These are phyloP conservation scores for Trissolcus japonicus DNA, from an alignment of 2,888 invertebrate genomes.

Conservation along the genomic window DNA sequence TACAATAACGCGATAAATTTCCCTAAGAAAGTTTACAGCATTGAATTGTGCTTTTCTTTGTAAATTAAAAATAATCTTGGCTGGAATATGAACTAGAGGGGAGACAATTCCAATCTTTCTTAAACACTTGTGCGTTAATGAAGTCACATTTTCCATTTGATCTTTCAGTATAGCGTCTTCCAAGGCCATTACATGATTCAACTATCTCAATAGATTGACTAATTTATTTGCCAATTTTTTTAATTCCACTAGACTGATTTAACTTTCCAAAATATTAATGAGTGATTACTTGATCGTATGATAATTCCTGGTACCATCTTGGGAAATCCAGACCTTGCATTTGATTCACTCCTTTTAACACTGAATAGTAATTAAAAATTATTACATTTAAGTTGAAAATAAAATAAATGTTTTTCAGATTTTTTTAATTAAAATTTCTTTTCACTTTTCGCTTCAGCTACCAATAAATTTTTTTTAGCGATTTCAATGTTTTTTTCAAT, in stretches of 20 bases:
- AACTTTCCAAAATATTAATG: background rate
- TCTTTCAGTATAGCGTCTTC: conserved; percentile 66
- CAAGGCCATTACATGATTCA: conserved; percentile 64
- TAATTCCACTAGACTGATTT: background rate
- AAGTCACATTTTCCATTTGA: conserved; percentile 65
- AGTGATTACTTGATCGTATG: conserved; percentile 62
- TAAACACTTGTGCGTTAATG: conserved; percentile 64
- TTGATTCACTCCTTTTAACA: background rate
- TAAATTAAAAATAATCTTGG: conserved; percentile 63
- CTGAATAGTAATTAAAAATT: conserved; percentile 5
- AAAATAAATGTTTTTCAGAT: background rate
- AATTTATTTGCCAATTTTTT: background rate
- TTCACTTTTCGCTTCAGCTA: conserved; percentile 13
- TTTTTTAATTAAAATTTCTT: background rate
- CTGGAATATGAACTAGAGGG: conserved; percentile 62
- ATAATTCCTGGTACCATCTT: conserved; percentile 67
- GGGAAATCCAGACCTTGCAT: conserved; percentile 45
- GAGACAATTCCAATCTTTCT: conserved; percentile 68
- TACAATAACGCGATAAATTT: conserved; percentile 67
- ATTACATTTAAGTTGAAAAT: background rate
- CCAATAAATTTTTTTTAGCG: background rate
- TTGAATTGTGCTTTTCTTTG: conserved; percentile 61
- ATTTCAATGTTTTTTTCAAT: conserved; percentile 1
- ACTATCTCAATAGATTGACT: conserved; percentile 54
- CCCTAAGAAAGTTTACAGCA: conserved; percentile 66